Percentiles rank a stretch among this genome's conserved stretches.
Evolutionary conservation across 2,113 vertebrate genomes (phyloP).

Genomic region (Ivindomyrus marchei): DNA sequence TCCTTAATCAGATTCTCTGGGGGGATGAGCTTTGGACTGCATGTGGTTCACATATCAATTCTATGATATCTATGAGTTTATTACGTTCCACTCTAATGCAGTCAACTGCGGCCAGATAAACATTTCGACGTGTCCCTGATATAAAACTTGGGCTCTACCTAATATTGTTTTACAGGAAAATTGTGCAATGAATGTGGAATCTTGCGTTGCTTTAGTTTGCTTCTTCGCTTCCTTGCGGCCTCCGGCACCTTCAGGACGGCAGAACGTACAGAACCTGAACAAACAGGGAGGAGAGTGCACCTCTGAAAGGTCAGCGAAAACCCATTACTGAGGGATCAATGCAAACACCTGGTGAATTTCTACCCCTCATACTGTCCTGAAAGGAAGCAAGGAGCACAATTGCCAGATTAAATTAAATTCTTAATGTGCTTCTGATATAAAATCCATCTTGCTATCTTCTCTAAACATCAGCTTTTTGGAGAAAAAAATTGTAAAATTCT

Average conservation of each 20-base stretch:
- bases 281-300: neutral
- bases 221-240: neutral
- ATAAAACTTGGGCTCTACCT: neutral
- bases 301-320: conserved; percentile 17
- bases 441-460: conserved; percentile 17
- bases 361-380: neutral
- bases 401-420: conserved; percentile 25
- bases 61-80: neutral
- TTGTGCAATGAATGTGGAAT: neutral
- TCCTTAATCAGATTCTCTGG: neutral
- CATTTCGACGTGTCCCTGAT: neutral
- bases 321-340: conserved; percentile 23
- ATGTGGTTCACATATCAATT: neutral
- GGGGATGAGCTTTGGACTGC: neutral
- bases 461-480: conserved; percentile 22
- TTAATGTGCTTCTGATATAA: conserved; percentile 19
- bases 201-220: neutral
- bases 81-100: neutral
- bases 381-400: conserved; percentile 16
- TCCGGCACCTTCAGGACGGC: neutral
- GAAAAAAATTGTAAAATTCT: neutral
- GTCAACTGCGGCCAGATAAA: neutral
- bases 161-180: neutral
- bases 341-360: conserved; percentile 14
- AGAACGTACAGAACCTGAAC: conserved; percentile 1